Conservation (phyloP, 2,888 invertebrate genomes). For the Drosophila planitibia region DNA sequence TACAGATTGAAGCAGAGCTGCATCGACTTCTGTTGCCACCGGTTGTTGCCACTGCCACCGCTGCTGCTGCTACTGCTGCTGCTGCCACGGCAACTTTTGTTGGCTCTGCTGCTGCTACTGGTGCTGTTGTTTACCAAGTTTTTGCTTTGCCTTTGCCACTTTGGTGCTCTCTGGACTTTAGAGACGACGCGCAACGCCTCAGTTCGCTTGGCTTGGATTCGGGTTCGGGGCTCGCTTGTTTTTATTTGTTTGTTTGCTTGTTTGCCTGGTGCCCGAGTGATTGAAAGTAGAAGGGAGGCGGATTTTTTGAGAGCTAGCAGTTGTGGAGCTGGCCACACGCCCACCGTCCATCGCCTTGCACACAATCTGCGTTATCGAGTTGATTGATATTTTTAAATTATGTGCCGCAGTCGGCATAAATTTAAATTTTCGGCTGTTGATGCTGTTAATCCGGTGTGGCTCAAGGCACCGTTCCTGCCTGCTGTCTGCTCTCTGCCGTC, state of each 20-base stretch:
- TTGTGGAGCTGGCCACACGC: not conserved
- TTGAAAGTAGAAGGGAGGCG: not conserved
- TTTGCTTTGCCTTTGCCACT: slow-evolving; percentile 67
- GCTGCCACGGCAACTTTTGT: slow-evolving; percentile 64
- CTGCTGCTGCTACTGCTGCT: slow-evolving; percentile 4
- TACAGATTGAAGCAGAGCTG: slow-evolving; percentile 75
- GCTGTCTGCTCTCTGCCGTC: slow-evolving; percentile 10
- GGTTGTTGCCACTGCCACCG: slow-evolving; percentile 9
- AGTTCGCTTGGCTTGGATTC: slow-evolving; percentile 41
- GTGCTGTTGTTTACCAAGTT: slow-evolving; percentile 76
- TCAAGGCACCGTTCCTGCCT: slow-evolving; percentile 45
- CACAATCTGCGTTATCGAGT: slow-evolving; percentile 76
- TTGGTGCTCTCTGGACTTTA: slow-evolving; percentile 53
- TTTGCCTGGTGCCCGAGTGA: slow-evolving; percentile 12
- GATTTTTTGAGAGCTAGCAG: slow-evolving; percentile 3
- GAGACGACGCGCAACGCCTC: slow-evolving; percentile 34
- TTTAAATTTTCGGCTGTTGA: slow-evolving; percentile 72
- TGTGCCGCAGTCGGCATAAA: slow-evolving; percentile 80
- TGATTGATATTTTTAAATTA: slow-evolving; percentile 81
- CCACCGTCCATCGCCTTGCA: slow-evolving; percentile 11
- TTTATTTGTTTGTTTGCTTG: slow-evolving; percentile 58
- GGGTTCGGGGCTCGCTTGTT: slow-evolving; percentile 52
- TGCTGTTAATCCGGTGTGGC: slow-evolving; percentile 71
- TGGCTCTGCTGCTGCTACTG: slow-evolving; percentile 40
- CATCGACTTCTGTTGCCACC: slow-evolving; percentile 65